A percentile compares a stretch with the other conserved stretches of the same genome.
Evolutionary conservation across 35 echinoderm and acorn worm genomes (phyloP).

Genomic region (Ophiothrix spiculata): DNA sequence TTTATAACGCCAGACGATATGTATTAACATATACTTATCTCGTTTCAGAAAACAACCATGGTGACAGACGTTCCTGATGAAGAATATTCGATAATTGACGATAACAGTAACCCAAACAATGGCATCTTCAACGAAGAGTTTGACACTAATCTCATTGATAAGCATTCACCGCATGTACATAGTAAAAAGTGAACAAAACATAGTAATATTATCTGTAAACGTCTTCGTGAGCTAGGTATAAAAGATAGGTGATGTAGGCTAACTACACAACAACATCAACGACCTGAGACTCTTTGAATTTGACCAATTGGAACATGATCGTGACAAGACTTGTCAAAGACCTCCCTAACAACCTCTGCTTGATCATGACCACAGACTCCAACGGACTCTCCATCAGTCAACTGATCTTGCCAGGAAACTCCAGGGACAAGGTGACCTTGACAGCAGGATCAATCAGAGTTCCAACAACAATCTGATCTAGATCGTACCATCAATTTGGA

Average conservation of each 20-base stretch:
- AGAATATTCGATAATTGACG: not conserved
- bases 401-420: not conserved
- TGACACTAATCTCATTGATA: not conserved
- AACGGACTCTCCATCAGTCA: not conserved
- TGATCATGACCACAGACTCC: not conserved
- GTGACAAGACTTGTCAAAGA: not conserved
- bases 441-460: not conserved
- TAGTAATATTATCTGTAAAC: conserved; percentile 6
- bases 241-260: not conserved
- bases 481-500: not conserved
- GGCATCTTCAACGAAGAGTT: no score
- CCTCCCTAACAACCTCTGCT: no score
- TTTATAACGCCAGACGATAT: no score
- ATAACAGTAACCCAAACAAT: not conserved
- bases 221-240: not conserved
- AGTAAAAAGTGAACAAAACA: not conserved
- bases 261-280: not conserved
- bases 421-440: not conserved
- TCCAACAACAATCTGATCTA: not conserved
- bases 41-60: not conserved
- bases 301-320: not conserved
- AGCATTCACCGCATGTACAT: not conserved
- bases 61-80: not conserved
- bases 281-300: not conserved
- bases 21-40: no score